Conservation (phyloP, 2,888 invertebrate genomes). For the Mesoligia furuncula region DNA sequence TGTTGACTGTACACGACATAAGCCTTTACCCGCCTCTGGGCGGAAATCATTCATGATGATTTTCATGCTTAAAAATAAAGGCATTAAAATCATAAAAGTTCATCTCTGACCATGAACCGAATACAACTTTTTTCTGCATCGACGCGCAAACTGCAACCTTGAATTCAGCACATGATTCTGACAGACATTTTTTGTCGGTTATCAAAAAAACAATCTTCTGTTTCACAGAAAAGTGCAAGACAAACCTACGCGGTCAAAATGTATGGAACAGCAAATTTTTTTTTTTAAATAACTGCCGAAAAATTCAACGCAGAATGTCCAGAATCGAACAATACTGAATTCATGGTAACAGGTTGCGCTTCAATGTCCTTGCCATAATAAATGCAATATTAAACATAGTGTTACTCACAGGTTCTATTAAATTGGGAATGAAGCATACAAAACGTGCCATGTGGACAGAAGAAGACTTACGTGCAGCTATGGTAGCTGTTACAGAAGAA, state of each 20-base stretch:
- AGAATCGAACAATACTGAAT: no score
- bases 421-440: not conserved
- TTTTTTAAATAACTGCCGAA: no score
- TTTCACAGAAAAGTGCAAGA: no score
- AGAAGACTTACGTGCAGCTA: slow-evolving; percentile 14
- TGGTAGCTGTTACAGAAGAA: slow-evolving; percentile 10
- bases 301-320: no score
- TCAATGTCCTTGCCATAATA: no score
- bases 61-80: not conserved
- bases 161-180: no score
- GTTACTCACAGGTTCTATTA: not conserved
- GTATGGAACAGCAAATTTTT: no score
- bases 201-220: no score
- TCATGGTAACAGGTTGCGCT: no score
- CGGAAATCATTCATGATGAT: not conserved
- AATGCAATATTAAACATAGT: not conserved
- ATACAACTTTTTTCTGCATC: not conserved
- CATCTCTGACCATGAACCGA: not conserved
- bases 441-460: slow-evolving; percentile 6
- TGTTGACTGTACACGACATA: not conserved
- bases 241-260: no score
- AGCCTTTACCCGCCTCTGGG: not conserved
- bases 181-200: no score
- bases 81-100: not conserved
- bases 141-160: no score